Base-by-base conservation (phyloP, 1,140 invertebrate genomes). In the Cyclargus thomasi region DNA sequence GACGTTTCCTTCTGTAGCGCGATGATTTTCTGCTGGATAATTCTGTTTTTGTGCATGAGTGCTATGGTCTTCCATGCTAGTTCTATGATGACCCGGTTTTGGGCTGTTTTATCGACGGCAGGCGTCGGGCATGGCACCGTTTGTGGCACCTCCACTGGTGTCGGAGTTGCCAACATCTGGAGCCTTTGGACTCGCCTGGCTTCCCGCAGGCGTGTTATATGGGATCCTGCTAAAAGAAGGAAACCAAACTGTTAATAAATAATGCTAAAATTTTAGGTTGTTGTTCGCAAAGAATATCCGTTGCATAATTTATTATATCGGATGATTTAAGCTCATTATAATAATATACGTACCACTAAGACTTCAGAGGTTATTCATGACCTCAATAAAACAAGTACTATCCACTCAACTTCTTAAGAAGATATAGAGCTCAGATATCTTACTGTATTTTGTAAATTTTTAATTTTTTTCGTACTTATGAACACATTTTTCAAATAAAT, bases 11-110 rank as follows among this genome's bases (percentile, higher is more conserved):
- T 83, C 70, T 88, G 85, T 11, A 90, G 68, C 23, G 75, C 86
- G 6, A 88, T 79, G n/a, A 90, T 90, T 67, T 86, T 90, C 64
- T 90, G 81, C 74, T 90, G 87, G 29, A 90, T 90, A 1, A 90
- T 67, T 57, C 74, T 82, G 69, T 90, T 90, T 68, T 83, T 90
- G 29, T 88, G 87, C 85, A 90, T 85, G 1, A 90, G 78, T 0
- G 77, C 78, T 39, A 90, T 78, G 5, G 87, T 90, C 69, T 86
- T 87, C 80, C 81, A 87, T 6, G 87, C 85, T 0, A 90, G 73
- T 62, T 88, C 81, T 14, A 87, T 70, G 22, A 90, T 87, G 20
- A 87, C 77, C n/a, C 83, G 70, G 65, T 81, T 87, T 69, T 90
- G 85, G n/a, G 75, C 78, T 22, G 65, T 64, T 39, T 83, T 83